Evolutionary conservation across 2,888 invertebrate genomes (phyloP), one percentile per base, ranked within the genome.

Genomic region (Drosophila recens): DNA sequence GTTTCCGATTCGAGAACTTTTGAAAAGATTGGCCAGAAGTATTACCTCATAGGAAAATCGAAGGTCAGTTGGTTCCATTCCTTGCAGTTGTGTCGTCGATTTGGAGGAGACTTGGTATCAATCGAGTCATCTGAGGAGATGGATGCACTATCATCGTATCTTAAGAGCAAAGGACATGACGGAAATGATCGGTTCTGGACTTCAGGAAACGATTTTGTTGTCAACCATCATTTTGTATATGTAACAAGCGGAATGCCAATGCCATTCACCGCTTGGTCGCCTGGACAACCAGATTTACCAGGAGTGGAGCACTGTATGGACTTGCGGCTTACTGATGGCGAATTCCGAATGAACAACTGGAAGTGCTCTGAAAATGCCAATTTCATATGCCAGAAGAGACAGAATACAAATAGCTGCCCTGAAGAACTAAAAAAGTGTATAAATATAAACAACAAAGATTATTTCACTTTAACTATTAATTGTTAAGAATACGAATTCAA

Each of bases 291-390:
- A 13, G 54, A 56, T 17, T 27, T 11, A 2, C 33, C 27, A 11
- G 34, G 13, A 1, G n/a, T 9, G 3, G 57, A 57, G 36, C 33
- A 34, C 20, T 57, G 57, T 36, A 15, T 57, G 15, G 36, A 57
- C 23, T 27, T 57, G 27, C 46, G 43, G 54, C 43, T 56, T 8
- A 13, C 0, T 4, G 33, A 20, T 36, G 43, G 33, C 8, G 33
- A 56, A 0, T 56, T 56, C n/a, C 30, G 9, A n/a, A 56, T 56
- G 54, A 56, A 56, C n/a, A 43, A 56, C 33, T 34, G 54, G 43
- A 1, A 4, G 8, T 56, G 54, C 33, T n/a, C 6, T 2, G 20
- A 43, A n/a, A 20, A 43, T 6, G 54, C 54, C 6, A n/a, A 8
- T 27, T 43, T 33, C 33, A 56, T 56, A 20, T 56, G 54, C 17